Percentiles rank a stretch among this genome's conserved stretches.
Evolutionary conservation across 2,888 invertebrate genomes (phyloP).

Genomic region (Epinotia demarniana): DNA sequence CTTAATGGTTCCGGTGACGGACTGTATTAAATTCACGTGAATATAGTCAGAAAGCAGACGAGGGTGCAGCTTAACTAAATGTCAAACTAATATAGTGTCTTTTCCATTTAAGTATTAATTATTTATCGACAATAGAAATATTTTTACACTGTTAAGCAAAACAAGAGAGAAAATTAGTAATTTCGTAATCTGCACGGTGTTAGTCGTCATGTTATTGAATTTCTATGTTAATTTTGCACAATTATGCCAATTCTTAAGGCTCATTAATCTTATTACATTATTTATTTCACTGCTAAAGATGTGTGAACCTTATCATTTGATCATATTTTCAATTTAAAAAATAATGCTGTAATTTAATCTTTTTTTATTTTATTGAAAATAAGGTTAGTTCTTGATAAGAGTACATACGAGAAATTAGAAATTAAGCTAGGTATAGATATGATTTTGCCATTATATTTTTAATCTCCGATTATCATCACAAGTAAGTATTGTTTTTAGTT

Average conservation of each 20-base stretch:
- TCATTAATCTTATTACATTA: slow-evolving; percentile 32
- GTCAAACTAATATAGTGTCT: slow-evolving; percentile 22
- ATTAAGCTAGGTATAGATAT: slow-evolving; percentile 52
- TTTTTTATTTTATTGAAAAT: slow-evolving; percentile 48
- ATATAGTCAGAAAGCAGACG: slow-evolving; percentile 19
- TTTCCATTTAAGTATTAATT: slow-evolving; percentile 37
- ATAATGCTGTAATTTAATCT: slow-evolving; percentile 43
- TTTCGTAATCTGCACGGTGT: slow-evolving; percentile 24
- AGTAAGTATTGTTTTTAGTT: slow-evolving; percentile 53
- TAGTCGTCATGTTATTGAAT: slow-evolving; percentile 18
- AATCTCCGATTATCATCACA: slow-evolving; percentile 62
- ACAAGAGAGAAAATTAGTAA: slow-evolving; percentile 32
- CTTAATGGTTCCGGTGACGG: slow-evolving; percentile 12
- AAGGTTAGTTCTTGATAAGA: slow-evolving; percentile 57
- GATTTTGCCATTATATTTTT: slow-evolving; percentile 69
- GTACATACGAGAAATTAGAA: slow-evolving; percentile 54
- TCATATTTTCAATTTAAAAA: slow-evolving; percentile 19
- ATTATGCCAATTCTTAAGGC: slow-evolving; percentile 26
- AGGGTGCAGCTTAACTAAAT: slow-evolving; percentile 36
- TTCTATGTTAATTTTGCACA: slow-evolving; percentile 20
- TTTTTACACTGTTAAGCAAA: slow-evolving; percentile 40
- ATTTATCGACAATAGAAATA: slow-evolving; percentile 40
- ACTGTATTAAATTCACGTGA: slow-evolving; percentile 26
- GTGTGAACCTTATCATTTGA: slow-evolving; percentile 12
- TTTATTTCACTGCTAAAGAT: slow-evolving; percentile 42